phyloP scores from a whole-genome alignment of 2,113 vertebrate species.

The Chlorodrepanis virens region DNA sequence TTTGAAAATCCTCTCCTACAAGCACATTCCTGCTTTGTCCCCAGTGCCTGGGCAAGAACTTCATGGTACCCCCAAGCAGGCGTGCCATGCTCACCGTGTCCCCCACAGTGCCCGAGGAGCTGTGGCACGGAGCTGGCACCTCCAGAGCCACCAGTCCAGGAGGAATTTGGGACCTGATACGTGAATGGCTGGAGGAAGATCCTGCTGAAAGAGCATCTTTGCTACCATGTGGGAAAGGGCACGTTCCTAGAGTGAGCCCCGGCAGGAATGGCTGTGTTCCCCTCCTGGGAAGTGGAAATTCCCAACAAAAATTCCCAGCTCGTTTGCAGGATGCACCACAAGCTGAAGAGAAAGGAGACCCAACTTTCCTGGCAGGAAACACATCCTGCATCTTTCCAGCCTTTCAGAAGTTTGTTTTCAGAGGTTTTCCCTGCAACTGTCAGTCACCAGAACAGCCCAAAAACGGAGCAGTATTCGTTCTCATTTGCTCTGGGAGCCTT shows the following conservation, averaged over 20 bases:
- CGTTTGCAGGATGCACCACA: neutral
- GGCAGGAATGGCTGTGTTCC: neutral
- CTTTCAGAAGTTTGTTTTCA: neutral
- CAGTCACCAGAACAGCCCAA: neutral
- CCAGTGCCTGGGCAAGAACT: neutral
- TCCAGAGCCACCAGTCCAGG: neutral
- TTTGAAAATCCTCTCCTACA: neutral
- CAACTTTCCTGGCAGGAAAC: neutral
- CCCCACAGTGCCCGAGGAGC: neutral
- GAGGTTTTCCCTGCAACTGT: neutral
- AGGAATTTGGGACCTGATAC: neutral
- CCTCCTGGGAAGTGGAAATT: neutral
- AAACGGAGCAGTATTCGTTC: neutral
- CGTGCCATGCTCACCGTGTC: rapidly evolving
- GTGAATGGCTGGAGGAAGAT: neutral
- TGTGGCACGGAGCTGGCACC: neutral
- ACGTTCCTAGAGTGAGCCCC: rapidly evolving
- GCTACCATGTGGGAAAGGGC: neutral
- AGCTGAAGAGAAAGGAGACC: neutral
- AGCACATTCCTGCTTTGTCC: neutral
- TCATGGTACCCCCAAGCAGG: neutral
- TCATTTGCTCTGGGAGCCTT: neutral
- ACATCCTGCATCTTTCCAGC: neutral
- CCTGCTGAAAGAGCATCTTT: neutral
- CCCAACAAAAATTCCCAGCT: neutral